These are phyloP conservation scores for Mus spicilegus DNA, from an alignment of 2,113 vertebrate species.

Conservation along the genomic window DNA sequence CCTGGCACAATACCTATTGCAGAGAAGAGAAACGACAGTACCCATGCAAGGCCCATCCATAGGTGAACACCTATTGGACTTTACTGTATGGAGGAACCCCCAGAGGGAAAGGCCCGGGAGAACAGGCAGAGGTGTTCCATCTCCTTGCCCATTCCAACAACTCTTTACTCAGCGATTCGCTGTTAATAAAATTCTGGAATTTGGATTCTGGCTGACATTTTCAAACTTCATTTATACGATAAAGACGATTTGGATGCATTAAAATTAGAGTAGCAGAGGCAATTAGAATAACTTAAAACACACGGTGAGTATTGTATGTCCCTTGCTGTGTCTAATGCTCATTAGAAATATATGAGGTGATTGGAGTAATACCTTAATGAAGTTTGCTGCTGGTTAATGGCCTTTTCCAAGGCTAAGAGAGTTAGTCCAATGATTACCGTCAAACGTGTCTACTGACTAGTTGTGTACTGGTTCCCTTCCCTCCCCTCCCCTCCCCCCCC, in stretches of 20 bases:
- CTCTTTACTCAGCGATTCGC: constrained; percentile 53
- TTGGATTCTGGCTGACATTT: constrained; percentile 80
- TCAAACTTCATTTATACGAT: constrained; percentile 75
- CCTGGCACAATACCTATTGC: not conserved
- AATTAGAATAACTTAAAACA: constrained; percentile 78
- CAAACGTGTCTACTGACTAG: not conserved
- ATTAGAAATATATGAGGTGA: not conserved
- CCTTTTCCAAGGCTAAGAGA: not conserved
- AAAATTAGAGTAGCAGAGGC: constrained; percentile 66
- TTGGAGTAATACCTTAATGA: not conserved
- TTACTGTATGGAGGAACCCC: not conserved
- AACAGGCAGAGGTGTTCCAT: not conserved
- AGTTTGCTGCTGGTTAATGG: not conserved
- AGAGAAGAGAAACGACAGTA: constrained; percentile 2
- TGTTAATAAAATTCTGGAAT: constrained; percentile 75
- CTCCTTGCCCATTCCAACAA: not conserved
- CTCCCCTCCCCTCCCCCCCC: too few relatives aligned
- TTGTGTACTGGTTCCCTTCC: not conserved
- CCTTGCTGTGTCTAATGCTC: constrained; percentile 55
- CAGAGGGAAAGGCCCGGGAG: not conserved
- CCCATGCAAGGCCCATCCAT: not conserved
- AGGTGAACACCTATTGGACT: not conserved
- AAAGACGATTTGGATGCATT: constrained; percentile 72
- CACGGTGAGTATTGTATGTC: constrained; percentile 53
- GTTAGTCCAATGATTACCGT: not conserved